Conservation (phyloP, 1,140 invertebrate species). For the Papilio polyxenes region DNA sequence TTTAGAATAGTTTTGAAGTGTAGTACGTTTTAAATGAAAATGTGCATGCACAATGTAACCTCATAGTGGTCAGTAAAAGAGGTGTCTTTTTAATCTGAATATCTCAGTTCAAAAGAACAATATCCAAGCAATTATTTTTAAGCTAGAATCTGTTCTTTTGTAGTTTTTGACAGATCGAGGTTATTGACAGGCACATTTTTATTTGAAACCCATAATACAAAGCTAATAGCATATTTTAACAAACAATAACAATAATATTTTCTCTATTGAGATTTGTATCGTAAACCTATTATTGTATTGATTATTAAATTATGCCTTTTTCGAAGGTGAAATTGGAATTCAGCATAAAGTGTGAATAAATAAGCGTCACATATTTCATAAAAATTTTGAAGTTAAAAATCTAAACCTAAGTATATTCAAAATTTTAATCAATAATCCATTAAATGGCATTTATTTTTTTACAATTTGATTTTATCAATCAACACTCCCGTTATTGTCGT, state of each 20-base stretch:
- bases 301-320: constrained; percentile 20
- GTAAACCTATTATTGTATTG: not conserved
- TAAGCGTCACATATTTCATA: not conserved
- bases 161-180: not conserved
- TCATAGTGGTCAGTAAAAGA: not conserved
- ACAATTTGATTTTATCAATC: constrained; percentile 27
- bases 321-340: constrained; percentile 21
- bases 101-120: too few relatives aligned
- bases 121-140: not conserved
- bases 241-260: not conserved
- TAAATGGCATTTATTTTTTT: constrained; percentile 43
- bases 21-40: not conserved
- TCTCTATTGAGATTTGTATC: too few relatives aligned
- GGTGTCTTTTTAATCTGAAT: too few relatives aligned
- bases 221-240: not conserved
- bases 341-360: constrained; percentile 6
- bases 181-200: not conserved
- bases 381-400: constrained; percentile 1
- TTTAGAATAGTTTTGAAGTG: not conserved
- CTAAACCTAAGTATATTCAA: constrained; percentile 16
- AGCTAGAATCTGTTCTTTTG: not conserved
- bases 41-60: not conserved
- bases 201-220: not conserved
- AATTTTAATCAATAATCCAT: constrained; percentile 34
- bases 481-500: constrained; percentile 53